Percentiles rank a stretch among this genome's conserved stretches.
Conservation (phyloP, 2,113 vertebrate species). For the Tonatia bakeri region DNA sequence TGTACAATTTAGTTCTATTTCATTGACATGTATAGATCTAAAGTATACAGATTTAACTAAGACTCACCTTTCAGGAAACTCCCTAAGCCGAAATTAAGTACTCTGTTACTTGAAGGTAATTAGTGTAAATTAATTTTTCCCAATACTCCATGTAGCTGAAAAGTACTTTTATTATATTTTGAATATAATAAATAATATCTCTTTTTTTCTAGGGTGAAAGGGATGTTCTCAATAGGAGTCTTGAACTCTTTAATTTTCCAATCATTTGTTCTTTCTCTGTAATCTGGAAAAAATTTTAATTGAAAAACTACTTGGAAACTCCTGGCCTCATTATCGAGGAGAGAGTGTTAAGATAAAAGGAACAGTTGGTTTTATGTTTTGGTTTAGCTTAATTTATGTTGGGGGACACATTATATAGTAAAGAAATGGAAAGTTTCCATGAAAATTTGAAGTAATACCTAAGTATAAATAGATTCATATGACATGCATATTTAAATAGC, state of each 20-base stretch:
- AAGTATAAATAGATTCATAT: background rate
- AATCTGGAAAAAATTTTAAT: background rate
- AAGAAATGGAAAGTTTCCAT: conserved; percentile 10
- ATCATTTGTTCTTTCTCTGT: background rate
- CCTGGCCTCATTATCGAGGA: background rate
- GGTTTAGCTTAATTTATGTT: background rate
- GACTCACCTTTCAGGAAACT: background rate
- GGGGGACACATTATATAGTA: background rate
- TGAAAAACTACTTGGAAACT: background rate
- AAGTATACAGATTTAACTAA: background rate
- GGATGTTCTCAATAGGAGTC: background rate
- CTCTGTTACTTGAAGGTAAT: background rate
- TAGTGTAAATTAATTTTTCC: background rate
- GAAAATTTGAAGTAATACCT: background rate
- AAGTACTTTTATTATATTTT: background rate
- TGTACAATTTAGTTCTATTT: background rate
- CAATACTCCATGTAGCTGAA: background rate
- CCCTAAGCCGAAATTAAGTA: background rate
- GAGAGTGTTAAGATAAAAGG: background rate
- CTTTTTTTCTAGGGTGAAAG: background rate
- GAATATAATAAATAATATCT: background rate
- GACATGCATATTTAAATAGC: background rate
- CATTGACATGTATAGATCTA: background rate
- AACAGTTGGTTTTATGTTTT: background rate
- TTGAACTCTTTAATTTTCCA: background rate